These are phyloP conservation scores for Leptatherina wallacei DNA, from an alignment of 2,797 vertebrate genomes.

Conservation along the genomic window DNA sequence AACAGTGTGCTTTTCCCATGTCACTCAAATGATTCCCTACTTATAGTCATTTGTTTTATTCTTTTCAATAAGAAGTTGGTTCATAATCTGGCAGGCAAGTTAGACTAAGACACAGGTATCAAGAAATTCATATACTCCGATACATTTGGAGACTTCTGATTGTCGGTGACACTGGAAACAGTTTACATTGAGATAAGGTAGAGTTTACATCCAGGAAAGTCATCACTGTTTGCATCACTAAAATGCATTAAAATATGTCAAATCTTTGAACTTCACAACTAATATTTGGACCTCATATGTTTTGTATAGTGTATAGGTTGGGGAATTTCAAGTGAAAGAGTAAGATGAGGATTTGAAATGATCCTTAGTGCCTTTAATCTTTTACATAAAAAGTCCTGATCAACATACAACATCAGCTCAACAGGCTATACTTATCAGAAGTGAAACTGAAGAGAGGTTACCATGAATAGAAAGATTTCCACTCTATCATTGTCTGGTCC, in stretches of 20 bases:
- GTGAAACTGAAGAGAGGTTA: background rate
- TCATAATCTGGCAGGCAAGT: constrained; percentile 34
- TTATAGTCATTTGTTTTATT: constrained; percentile 31
- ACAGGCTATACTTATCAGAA: background rate
- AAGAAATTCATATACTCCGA: background rate
- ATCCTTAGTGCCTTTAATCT: no score
- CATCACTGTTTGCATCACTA: no score
- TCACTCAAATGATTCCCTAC: constrained; percentile 37
- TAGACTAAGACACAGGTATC: background rate
- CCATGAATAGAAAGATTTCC: background rate
- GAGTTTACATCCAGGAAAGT: no score
- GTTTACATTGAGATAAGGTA: no score
- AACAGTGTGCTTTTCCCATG: constrained; percentile 37
- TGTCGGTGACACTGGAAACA: background rate
- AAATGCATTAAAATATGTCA: no score
- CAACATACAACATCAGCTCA: background rate
- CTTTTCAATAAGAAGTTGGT: constrained; percentile 21
- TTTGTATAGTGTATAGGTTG: no score
- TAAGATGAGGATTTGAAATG: no score
- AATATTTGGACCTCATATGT: no score
- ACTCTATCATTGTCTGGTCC: constrained; percentile 19
- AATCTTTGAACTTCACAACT: no score
- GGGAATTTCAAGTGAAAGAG: no score
- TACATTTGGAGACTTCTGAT: background rate
- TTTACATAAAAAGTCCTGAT: background rate